phyloP scores from a whole-genome alignment of 2,113 vertebrate genomes.

The Uria aalge region DNA sequence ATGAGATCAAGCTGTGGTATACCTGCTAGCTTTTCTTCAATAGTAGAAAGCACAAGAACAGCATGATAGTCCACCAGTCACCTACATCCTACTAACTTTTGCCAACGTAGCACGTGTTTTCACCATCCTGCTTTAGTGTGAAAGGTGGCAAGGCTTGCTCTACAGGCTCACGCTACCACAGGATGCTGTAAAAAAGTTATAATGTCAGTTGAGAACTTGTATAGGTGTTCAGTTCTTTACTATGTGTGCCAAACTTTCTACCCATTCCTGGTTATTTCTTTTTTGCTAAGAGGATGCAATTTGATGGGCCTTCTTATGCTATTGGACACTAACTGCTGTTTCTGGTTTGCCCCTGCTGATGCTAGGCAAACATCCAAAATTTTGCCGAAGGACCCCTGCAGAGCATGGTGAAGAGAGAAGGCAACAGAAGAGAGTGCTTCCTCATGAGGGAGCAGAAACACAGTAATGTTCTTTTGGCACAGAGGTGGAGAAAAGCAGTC shows the following conservation, averaged over 20 bases:
- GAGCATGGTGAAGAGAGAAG: background rate
- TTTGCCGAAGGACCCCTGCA: background rate
- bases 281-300: background rate
- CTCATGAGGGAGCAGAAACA: background rate
- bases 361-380: background rate
- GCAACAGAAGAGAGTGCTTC: background rate
- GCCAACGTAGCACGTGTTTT: background rate
- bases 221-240: background rate
- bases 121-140: background rate
- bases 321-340: background rate
- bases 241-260: background rate
- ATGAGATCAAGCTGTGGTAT: background rate
- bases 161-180: background rate
- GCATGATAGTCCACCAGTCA: accelerated
- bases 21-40: background rate
- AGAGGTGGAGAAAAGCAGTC: background rate
- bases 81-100: background rate
- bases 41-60: background rate
- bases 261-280: background rate
- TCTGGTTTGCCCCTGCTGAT: background rate
- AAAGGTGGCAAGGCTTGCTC: background rate
- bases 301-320: background rate
- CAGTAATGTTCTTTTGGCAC: accelerated
- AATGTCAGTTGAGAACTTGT: background rate
- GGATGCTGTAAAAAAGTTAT: background rate